These are phyloP conservation scores for Apocrypta bakeri DNA, from an alignment of 1,140 invertebrate genomes.

Conservation along the genomic window DNA sequence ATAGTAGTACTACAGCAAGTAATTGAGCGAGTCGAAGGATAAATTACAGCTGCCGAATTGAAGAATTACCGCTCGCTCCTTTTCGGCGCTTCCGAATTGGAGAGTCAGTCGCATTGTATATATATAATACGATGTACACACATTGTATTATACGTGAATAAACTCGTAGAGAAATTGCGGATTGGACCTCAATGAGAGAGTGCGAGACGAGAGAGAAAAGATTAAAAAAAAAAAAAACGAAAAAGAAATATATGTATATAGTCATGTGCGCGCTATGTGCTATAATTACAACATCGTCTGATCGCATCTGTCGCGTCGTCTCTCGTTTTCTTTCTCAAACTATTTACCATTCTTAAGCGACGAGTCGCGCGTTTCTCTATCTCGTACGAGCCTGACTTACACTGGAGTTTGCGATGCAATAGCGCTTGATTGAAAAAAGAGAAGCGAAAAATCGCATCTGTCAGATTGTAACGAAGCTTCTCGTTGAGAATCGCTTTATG, in stretches of 20 bases:
- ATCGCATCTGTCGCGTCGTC: neutral
- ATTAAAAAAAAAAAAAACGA: no score
- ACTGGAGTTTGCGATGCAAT: no score
- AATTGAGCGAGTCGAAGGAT: neutral
- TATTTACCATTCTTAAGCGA: constrained; percentile 5
- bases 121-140: neutral
- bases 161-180: constrained; percentile 8
- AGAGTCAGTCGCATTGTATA: neutral
- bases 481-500: no score
- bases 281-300: constrained; percentile 14
- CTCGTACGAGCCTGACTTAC: no score
- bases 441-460: neutral
- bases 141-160: neutral
- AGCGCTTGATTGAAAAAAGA: neutral
- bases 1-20: no score
- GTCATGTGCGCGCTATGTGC: neutral
- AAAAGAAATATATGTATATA: constrained; percentile 17
- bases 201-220: no score
- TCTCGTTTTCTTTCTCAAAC: no score
- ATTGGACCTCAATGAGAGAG: constrained; percentile 32
- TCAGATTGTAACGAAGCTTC: no score
- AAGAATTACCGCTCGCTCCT: constrained; percentile 13
- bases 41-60: constrained; percentile 27
- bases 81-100: constrained; percentile 11
- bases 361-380: no score